phyloP scores from a whole-genome alignment of 1,140 invertebrate species.

The Mercenaria mercenaria region DNA sequence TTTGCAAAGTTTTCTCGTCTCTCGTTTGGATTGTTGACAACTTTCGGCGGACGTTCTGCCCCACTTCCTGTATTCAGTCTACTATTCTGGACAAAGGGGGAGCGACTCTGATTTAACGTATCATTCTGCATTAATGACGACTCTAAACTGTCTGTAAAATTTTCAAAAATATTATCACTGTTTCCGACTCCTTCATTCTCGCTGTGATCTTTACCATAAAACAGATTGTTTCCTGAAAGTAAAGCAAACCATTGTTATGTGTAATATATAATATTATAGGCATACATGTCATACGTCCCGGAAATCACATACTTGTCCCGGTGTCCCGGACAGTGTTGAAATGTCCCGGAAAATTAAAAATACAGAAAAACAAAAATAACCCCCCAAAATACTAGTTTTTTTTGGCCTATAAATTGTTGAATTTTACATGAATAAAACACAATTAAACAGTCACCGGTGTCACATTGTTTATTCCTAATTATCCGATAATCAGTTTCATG shows the following conservation, averaged over 20 bases:
- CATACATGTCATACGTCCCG: not conserved
- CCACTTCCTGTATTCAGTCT: constrained; percentile 85
- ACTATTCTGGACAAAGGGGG: constrained; percentile 91
- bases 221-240: constrained; percentile 83
- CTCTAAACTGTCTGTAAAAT: constrained; percentile 84
- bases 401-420: too few species aligned
- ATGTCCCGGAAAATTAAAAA: too few species aligned
- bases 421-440: too few species aligned
- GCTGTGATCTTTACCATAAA: constrained; percentile 67
- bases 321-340: too few species aligned
- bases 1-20: constrained; percentile 15
- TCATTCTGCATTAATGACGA: constrained; percentile 87
- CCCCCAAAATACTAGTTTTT: too few species aligned
- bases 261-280: not conserved
- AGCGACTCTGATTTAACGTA: constrained; percentile 81
- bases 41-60: constrained; percentile 46
- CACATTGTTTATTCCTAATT: too few species aligned
- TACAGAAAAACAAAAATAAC: too few species aligned
- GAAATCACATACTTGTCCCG: too few species aligned
- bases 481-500: too few species aligned
- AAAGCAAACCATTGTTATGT: not conserved
- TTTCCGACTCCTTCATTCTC: not conserved
- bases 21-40: constrained; percentile 58
- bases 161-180: constrained; percentile 84
- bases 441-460: too few species aligned